Evolutionary conservation across 2,113 vertebrate genomes (phyloP), one percentile per base, ranked within the genome.

Genomic region (Ovibos moschatus): DNA sequence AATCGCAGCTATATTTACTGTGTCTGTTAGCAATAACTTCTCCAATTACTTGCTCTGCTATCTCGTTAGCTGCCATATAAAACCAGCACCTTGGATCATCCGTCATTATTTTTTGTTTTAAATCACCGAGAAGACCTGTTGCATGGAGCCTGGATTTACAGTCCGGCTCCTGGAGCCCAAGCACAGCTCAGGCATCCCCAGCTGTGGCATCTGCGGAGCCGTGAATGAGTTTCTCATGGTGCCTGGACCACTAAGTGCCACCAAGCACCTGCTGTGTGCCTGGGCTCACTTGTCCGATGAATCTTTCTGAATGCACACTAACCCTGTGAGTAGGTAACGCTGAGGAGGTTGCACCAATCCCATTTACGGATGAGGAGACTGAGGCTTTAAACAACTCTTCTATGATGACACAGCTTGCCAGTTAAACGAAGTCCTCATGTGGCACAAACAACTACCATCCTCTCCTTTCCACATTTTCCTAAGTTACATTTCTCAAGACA

Each of bases 171-270:
- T 62, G 4, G 40, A 62, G 5, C 12, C 33, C n/a, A 78, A 2
- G 43, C n/a, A 13, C 19, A 28, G 30, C 60, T 64, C n/a, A 17
- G 25, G 30, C 13, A 23, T n/a, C 45, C 17, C 28, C 4, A 3
- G 36, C 1, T 16, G 10, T 1, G 7, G 27, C 9, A 14, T 2
- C 40, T 28, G 36, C 67, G 28, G 55, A 58, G 78, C 1, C 14
- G 3, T 21, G 7, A 0, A 8, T 12, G 16, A 0, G 9, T 1
- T 14, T 51, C n/a, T 40, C 27, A 1, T 0, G 0, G 28, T 7
- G n/a, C 33, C 1, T 2, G 14, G 53, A 30, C 27, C 28, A 4
- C 51, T 19, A 2, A 25, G 27, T 3, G 7, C 27, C 50, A 16
- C 6, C 40, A 19, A 74, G 53, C 23, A 36, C 19, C 57, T 53